Evolutionary conservation across 1,140 invertebrate genomes (phyloP).

Genomic region (Leptopilina boulardi): DNA sequence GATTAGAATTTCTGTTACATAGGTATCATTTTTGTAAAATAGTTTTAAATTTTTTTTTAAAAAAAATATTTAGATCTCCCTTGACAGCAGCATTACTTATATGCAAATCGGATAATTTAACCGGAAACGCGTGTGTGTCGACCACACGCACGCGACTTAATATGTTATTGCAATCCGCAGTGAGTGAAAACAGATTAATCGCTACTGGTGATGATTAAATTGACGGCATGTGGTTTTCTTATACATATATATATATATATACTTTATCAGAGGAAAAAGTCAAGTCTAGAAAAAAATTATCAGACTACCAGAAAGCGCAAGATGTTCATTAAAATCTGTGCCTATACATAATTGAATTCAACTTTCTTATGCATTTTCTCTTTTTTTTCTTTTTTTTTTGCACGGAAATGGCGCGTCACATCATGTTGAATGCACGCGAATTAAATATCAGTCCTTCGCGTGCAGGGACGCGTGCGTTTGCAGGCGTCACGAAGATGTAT

Average conservation of each 20-base stretch:
- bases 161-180: background rate
- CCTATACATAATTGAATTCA: constrained; percentile 56
- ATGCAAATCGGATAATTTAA: constrained; percentile 14
- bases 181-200: constrained; percentile 40
- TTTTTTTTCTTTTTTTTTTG: constrained; percentile 46
- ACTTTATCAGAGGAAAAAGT: background rate
- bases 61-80: background rate
- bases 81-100: background rate
- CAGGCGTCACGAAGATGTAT: constrained; percentile 70
- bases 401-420: constrained; percentile 51
- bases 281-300: no score
- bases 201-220: constrained; percentile 38
- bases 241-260: no score
- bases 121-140: constrained; percentile 47
- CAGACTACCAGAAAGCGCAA: no score
- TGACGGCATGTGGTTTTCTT: background rate
- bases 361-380: constrained; percentile 40
- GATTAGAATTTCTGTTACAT: constrained; percentile 8
- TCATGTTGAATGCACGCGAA: constrained; percentile 63
- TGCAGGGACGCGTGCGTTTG: constrained; percentile 65
- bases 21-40: constrained; percentile 42
- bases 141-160: background rate
- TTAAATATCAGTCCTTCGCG: constrained; percentile 70
- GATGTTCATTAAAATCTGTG: no score
- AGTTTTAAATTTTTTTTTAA: no score